phyloP scores from a whole-genome alignment of 64 coral and sea anemone species.

The Astreopora myriophthalma region DNA sequence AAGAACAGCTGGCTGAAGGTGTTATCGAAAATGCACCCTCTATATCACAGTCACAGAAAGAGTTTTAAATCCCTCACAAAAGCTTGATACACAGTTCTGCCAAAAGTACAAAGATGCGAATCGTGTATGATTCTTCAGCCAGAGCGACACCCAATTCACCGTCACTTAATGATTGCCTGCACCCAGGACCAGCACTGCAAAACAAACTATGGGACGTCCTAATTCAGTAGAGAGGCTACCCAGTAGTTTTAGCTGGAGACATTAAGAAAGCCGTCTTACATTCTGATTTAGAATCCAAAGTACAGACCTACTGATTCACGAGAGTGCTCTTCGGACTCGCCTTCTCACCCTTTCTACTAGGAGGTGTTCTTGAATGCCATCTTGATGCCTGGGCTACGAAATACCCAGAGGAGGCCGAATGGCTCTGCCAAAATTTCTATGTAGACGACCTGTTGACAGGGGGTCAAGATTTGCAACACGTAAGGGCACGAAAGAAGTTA shows the following conservation, averaged over 20 bases:
- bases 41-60: background rate
- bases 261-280: slow-evolving; percentile 61
- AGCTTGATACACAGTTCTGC: slow-evolving; percentile 18
- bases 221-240: background rate
- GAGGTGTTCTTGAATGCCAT: slow-evolving; percentile 38
- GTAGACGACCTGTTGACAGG: slow-evolving; percentile 55
- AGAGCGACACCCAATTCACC: background rate
- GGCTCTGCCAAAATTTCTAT: slow-evolving; percentile 26
- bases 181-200: slow-evolving; percentile 50
- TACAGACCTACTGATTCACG: background rate
- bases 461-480: slow-evolving; percentile 14
- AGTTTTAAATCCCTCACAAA: slow-evolving; percentile 57
- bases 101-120: slow-evolving; percentile 33
- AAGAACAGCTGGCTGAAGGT: slow-evolving; percentile 47
- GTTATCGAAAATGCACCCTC: slow-evolving; percentile 24
- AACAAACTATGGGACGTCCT: slow-evolving; percentile 20
- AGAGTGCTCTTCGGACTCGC: slow-evolving; percentile 20
- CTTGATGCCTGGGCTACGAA: slow-evolving; percentile 38
- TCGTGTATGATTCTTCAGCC: slow-evolving; percentile 53
- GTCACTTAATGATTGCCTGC: slow-evolving; percentile 60
- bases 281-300: background rate
- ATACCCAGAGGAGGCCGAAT: slow-evolving; percentile 11
- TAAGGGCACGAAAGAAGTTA: slow-evolving; percentile 8
- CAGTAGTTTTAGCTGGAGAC: slow-evolving; percentile 45
- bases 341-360: slow-evolving; percentile 51